Percentiles rank a stretch among this genome's conserved stretches.
phyloP scores from a whole-genome alignment of 2,888 invertebrate genomes.

The Apotomis capreana region DNA sequence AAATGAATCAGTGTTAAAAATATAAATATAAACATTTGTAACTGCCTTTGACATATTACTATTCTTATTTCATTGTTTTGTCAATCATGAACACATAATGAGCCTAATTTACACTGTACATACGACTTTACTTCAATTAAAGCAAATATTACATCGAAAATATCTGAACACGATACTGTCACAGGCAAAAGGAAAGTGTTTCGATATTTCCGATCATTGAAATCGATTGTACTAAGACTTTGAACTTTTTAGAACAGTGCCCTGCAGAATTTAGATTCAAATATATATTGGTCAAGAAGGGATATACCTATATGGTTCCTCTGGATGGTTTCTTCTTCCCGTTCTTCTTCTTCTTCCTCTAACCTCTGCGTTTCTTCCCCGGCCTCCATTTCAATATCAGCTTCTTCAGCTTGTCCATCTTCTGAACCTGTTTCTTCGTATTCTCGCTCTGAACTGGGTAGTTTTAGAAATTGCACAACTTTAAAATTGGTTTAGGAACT shows the following conservation, averaged over 20 bases:
- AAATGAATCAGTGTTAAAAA: constrained; percentile 9
- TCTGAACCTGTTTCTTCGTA: constrained; percentile 88
- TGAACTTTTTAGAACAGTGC: neutral
- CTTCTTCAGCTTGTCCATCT: constrained; percentile 87
- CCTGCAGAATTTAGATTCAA: neutral
- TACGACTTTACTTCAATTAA: neutral
- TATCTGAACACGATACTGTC: neutral
- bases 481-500: neutral
- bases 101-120: neutral
- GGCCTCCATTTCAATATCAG: constrained; percentile 75
- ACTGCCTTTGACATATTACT: neutral
- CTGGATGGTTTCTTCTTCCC: constrained; percentile 68
- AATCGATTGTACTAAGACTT: no score
- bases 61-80: no score
- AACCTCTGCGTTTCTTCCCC: constrained; percentile 65
- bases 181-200: neutral
- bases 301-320: constrained; percentile 76
- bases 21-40: neutral
- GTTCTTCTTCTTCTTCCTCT: constrained; percentile 73
- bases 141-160: neutral
- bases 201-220: neutral
- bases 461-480: neutral
- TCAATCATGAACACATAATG: no score
- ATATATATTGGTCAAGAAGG: neutral
- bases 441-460: constrained; percentile 85